phyloP scores from a whole-genome alignment of 2,888 invertebrate genomes.

The Cephus pulcher region DNA sequence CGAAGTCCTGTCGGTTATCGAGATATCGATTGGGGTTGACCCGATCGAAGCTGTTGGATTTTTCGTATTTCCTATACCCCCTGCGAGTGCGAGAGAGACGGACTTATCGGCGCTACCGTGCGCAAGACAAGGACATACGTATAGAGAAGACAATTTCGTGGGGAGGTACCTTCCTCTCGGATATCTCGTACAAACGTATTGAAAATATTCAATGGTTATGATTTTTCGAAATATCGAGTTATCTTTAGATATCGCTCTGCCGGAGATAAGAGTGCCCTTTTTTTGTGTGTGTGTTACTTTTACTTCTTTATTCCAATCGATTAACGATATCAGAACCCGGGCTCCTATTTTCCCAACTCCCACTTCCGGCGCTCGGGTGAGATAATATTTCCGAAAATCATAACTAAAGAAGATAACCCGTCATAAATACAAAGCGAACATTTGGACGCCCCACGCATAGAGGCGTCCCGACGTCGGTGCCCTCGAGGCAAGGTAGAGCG shows the following conservation, averaged over 20 bases:
- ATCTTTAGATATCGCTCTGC: neutral
- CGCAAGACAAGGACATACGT: neutral
- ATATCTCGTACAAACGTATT: neutral
- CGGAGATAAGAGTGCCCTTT: neutral
- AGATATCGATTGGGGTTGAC: conserved; percentile 22
- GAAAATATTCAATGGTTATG: neutral
- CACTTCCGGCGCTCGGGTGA: conserved; percentile 5
- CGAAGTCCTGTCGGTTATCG: conserved; percentile 23
- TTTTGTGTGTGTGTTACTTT: neutral
- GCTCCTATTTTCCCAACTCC: neutral
- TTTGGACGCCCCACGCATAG: conserved; percentile 7
- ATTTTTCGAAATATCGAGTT: neutral
- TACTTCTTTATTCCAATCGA: neutral
- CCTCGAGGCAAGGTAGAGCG: conserved; percentile 8
- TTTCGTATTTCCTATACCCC: neutral
- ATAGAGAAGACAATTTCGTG: neutral
- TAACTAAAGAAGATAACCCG: conserved; percentile 22
- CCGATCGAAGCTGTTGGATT: conserved; percentile 14
- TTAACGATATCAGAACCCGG: neutral
- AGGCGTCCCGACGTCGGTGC: conserved; percentile 1
- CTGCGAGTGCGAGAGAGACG: conserved; percentile 18
- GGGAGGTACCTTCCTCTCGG: neutral
- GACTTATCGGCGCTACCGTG: neutral
- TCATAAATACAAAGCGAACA: conserved; percentile 25
- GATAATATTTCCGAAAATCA: conserved; percentile 24